Conservation (phyloP, 2,888 invertebrate genomes). For the Busseola fusca region DNA sequence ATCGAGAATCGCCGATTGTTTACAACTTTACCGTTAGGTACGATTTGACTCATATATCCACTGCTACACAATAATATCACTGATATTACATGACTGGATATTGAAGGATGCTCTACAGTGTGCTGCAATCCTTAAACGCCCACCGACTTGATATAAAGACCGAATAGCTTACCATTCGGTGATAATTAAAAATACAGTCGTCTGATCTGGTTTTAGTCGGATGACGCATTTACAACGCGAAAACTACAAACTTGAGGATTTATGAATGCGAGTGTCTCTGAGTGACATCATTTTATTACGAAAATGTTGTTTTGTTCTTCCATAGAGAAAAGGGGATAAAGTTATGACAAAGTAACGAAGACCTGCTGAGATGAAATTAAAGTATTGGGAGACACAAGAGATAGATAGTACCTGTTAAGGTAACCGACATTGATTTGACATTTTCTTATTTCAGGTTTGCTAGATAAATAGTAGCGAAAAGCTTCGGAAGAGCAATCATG, state of each 20-base stretch:
- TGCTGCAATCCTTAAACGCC: constrained; percentile 39
- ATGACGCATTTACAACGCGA: constrained; percentile 51
- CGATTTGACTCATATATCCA: neutral
- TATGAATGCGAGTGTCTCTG: constrained; percentile 11
- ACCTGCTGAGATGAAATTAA: constrained; percentile 10
- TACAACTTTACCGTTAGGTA: constrained; percentile 37
- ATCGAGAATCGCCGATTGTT: constrained; percentile 45
- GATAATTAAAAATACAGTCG: constrained; percentile 55
- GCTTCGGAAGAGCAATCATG: constrained; percentile 27
- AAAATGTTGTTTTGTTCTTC: constrained; percentile 21
- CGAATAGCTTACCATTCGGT: constrained; percentile 39
- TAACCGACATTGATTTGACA: constrained; percentile 11
- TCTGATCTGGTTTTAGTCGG: constrained; percentile 36
- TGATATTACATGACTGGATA: constrained; percentile 4
- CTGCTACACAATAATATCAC: constrained; percentile 3
- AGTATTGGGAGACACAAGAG: neutral
- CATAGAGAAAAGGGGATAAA: constrained; percentile 4
- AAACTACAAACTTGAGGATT: constrained; percentile 29
- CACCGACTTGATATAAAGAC: constrained; percentile 27
- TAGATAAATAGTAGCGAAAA: constrained; percentile 5
- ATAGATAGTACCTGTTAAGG: neutral
- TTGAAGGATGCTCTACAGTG: constrained; percentile 12
- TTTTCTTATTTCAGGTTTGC: constrained; percentile 16
- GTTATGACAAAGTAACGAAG: neutral
- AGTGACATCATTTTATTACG: constrained; percentile 13